Base-by-base conservation (phyloP, 1,140 invertebrate species). In the Drosophila navojoa region DNA sequence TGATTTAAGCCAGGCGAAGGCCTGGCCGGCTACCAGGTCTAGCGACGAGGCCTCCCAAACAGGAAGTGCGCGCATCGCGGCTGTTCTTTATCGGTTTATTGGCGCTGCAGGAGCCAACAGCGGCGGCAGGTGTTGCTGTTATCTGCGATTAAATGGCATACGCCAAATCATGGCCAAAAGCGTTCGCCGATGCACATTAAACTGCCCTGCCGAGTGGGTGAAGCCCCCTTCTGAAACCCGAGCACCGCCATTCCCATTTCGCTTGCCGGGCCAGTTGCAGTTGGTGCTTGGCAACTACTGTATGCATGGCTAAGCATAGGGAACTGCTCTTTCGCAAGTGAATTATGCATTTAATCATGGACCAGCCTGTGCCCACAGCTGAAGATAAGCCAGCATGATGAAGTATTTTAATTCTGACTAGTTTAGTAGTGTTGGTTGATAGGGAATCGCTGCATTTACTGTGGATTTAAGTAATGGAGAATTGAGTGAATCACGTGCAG, bases 111-210 rank as follows among this genome's bases (percentile, higher is more conserved):
- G 79, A 82, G 84, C 79, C 50, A 32, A 19, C 32, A 32, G 59
- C 16, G 59, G 80, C 62, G 77, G 81, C 84, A 89, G 84, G 84
- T 89, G 84, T 84, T 89, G 79, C 79, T 68, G 67, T 89, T 89
- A 89, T 89, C 84, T 84, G 67, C 79, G 84, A 89, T 89, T 89
- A 89, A 89, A 89, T 82, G 79, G 79, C 79, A 73, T 82, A 87
- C 79, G 79, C 79, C 82, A 82, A 87, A 86, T 86, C 84, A 86
- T 86, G 76, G 82, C 82, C 82, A 71, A 86, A 76, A 86, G 82
- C 82, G 71, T 69, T 82, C 64, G 72, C 58, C 81, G 81, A 71
- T 63, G 76, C 78, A 87, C 79, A 87, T 86, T 87, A 86, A 87
- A 78, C 71, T 80, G 50, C 67, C 45, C 59, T 29, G 55, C 61